These are phyloP conservation scores for Dicrostonyx torquatus DNA, from an alignment of 2,797 vertebrate species.

Conservation along the genomic window DNA sequence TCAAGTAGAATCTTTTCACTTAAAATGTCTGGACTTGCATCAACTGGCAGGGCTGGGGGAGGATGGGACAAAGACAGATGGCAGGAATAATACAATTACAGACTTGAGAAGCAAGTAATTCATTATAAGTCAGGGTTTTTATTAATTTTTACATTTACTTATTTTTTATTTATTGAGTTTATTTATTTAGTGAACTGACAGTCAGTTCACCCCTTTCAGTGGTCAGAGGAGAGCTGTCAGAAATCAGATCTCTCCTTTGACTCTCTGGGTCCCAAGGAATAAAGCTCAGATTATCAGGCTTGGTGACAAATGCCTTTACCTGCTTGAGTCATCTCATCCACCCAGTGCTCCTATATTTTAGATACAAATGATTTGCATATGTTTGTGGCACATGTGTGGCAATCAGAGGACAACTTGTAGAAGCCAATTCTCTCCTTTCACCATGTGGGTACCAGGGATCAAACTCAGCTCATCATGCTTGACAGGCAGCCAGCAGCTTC, in stretches of 20 bases:
- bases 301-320: not conserved
- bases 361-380: not conserved
- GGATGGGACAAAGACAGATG: slow-evolving; percentile 68
- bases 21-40: not conserved
- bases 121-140: slow-evolving; percentile 67
- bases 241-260: not conserved
- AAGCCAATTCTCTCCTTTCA: not conserved
- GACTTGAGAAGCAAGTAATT: slow-evolving; percentile 75
- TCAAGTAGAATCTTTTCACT: not conserved
- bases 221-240: not conserved
- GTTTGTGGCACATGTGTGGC: not conserved
- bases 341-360: not conserved
- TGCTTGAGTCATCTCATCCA: not conserved
- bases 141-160: not conserved
- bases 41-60: not conserved
- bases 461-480: not conserved
- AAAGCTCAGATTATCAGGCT: not conserved
- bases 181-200: too few species aligned
- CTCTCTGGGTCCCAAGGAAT: not conserved
- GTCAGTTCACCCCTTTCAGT: not conserved
- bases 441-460: not conserved
- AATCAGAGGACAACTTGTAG: not conserved
- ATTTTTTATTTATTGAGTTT: not conserved
- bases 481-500: not conserved
- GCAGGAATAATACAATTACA: slow-evolving; percentile 62